phyloP scores from a whole-genome alignment of 2,888 invertebrate species.

The Parochlus steinenii region DNA sequence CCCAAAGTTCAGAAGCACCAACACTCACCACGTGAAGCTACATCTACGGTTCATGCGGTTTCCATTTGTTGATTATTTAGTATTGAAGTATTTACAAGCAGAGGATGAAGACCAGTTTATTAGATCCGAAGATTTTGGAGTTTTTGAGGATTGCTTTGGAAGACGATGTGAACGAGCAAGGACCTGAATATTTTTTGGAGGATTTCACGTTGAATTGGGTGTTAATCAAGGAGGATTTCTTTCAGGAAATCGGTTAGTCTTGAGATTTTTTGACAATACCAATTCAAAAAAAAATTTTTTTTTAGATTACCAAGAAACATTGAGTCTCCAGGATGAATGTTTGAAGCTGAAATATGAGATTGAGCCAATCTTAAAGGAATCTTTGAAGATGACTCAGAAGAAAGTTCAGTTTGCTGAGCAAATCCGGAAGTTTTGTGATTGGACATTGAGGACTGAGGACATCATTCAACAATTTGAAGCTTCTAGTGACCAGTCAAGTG shows the following conservation, averaged over 20 bases:
- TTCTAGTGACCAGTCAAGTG: neutral
- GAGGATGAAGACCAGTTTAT: too few relatives aligned
- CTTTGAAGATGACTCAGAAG: neutral
- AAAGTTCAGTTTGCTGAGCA: neutral
- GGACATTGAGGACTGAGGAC: neutral
- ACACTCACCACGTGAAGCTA: too few relatives aligned
- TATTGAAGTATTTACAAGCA: too few relatives aligned
- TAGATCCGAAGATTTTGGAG: too few relatives aligned
- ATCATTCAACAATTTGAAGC: neutral
- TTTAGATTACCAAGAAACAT: neutral
- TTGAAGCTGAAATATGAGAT: neutral
- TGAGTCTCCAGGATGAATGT: constrained; percentile 1
- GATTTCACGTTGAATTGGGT: constrained; percentile 7
- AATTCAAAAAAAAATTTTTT: neutral
- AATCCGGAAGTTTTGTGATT: neutral
- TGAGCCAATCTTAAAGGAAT: constrained; percentile 3
- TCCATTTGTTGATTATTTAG: too few relatives aligned
- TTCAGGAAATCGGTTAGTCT: neutral
- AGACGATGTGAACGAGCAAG: neutral
- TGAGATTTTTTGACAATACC: neutral
- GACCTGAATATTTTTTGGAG: neutral
- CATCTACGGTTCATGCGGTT: too few relatives aligned
- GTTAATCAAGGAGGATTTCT: neutral
- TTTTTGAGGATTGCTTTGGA: neutral
- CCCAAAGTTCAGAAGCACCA: too few relatives aligned